Percentiles rank a stretch among this genome's conserved stretches.
Conservation (phyloP, 2,113 vertebrate species). For the Alethe castanea region DNA sequence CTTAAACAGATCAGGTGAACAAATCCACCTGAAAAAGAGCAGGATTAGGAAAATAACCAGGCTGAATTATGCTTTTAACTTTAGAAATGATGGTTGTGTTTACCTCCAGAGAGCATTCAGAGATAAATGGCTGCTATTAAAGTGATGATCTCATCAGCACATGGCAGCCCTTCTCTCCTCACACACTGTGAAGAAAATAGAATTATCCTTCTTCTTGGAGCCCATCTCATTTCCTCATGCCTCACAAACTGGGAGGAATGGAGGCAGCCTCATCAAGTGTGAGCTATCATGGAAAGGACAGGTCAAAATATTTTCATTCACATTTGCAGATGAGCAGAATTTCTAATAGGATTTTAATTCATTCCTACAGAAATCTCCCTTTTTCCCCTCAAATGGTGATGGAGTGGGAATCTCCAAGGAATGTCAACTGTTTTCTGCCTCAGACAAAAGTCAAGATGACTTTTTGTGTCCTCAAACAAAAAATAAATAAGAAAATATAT, state of each 20-base stretch:
- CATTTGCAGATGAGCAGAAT: not conserved
- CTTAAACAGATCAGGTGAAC: not conserved
- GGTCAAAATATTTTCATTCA: not conserved
- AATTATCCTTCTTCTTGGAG: slow-evolving; percentile 28
- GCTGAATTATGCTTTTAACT: slow-evolving; percentile 22
- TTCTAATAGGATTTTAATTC: not conserved
- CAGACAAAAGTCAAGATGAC: not conserved
- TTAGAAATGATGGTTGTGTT: not conserved
- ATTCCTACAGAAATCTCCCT: not conserved
- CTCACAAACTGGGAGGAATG: slow-evolving; percentile 17
- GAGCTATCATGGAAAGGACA: not conserved
- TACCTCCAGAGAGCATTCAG: slow-evolving; percentile 19
- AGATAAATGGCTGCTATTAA: slow-evolving; percentile 53
- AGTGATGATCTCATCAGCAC: slow-evolving; percentile 39
- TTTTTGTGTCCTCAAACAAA: not conserved
- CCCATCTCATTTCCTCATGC: slow-evolving; percentile 4
- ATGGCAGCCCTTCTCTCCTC: not conserved
- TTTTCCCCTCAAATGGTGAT: not conserved
- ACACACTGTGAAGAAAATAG: slow-evolving; percentile 15
- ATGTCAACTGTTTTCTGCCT: not conserved
- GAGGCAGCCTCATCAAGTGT: not conserved
- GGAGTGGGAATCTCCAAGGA: not conserved
- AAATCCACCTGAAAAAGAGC: not conserved
- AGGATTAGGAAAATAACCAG: not conserved
- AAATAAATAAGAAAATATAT: not conserved